Evolutionary conservation across 2,888 invertebrate genomes (phyloP).

Genomic region (Chrysotoxum bicinctum): DNA sequence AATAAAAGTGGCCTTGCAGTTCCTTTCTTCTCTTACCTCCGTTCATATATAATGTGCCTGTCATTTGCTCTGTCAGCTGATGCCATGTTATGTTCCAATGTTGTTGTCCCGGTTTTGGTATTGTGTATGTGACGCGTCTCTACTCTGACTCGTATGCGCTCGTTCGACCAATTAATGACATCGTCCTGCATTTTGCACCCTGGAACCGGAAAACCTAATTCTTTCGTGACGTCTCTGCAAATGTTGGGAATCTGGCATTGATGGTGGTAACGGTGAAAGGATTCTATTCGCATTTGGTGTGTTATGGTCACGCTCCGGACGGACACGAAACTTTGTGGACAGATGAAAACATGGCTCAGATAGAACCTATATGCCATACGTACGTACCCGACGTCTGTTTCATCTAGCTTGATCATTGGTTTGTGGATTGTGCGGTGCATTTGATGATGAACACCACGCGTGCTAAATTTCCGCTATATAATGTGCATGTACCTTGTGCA

Average conservation of each 20-base stretch:
- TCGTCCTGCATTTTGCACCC: slow-evolving; percentile 33
- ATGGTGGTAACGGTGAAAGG: slow-evolving; percentile 1
- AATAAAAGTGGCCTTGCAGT: slow-evolving; percentile 61
- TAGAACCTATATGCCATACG: neutral
- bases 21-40: slow-evolving; percentile 14
- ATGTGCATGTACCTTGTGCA: neutral
- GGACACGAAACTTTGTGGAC: slow-evolving; percentile 32
- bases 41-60: neutral
- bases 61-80: slow-evolving; percentile 36
- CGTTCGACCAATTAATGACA: slow-evolving; percentile 52
- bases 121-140: slow-evolving; percentile 8
- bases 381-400: slow-evolving; percentile 1
- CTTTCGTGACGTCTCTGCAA: slow-evolving; percentile 25
- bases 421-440: slow-evolving; percentile 19
- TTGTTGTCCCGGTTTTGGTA: neutral
- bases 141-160: slow-evolving; percentile 13
- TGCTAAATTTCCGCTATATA: slow-evolving; percentile 7
- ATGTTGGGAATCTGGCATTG: slow-evolving; percentile 22
- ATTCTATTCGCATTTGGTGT: slow-evolving; percentile 27
- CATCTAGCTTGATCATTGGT: slow-evolving; percentile 21
- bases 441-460: slow-evolving; percentile 26
- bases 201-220: slow-evolving; percentile 43
- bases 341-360: neutral
- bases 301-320: neutral
- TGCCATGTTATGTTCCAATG: slow-evolving; percentile 33